Percentiles rank a stretch among this genome's conserved stretches.
Conservation (phyloP, 2,888 invertebrate genomes). For the Thereva nobilitata region DNA sequence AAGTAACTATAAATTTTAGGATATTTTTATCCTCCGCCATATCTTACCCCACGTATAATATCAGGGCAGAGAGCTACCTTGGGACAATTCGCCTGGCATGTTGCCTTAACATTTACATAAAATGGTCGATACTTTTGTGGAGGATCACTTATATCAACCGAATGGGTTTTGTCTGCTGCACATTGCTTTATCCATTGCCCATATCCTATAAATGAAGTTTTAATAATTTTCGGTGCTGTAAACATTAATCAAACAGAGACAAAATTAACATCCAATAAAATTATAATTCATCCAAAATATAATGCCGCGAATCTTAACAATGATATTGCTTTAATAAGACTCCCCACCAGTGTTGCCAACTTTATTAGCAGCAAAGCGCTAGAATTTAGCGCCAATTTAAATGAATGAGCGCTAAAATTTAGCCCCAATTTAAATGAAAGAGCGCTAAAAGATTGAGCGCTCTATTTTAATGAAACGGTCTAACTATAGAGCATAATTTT, state of each 20-base stretch:
- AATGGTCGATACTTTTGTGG: conserved; percentile 27
- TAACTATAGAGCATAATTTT: too few relatives aligned
- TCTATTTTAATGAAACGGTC: too few relatives aligned
- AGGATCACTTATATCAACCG: conserved; percentile 20
- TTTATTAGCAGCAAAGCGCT: too few relatives aligned
- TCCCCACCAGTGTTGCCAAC: conserved; percentile 51
- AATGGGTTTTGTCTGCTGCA: conserved; percentile 26
- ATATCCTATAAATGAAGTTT: conserved; percentile 44
- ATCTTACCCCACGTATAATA: conserved; percentile 3
- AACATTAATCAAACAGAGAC: conserved; percentile 44
- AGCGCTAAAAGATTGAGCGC: too few relatives aligned
- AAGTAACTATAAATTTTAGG: too few relatives aligned
- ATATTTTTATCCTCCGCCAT: too few relatives aligned
- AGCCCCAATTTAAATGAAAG: too few relatives aligned
- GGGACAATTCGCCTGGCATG: conserved; percentile 53
- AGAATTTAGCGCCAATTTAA: too few relatives aligned
- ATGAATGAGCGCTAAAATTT: too few relatives aligned
- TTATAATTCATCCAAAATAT: conserved; percentile 52
- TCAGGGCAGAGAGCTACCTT: conserved; percentile 19
- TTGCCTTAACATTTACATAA: conserved; percentile 49
- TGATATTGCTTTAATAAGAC: conserved; percentile 51
- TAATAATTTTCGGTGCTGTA: conserved; percentile 50
- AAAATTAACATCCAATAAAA: conserved; percentile 48
- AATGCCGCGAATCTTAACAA: conserved; percentile 48
- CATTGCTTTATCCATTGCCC: conserved; percentile 14